Percentiles rank a stretch among this genome's conserved stretches.
Evolutionary conservation across 2,888 invertebrate genomes (phyloP).

Genomic region (Hydriomena furcata): DNA sequence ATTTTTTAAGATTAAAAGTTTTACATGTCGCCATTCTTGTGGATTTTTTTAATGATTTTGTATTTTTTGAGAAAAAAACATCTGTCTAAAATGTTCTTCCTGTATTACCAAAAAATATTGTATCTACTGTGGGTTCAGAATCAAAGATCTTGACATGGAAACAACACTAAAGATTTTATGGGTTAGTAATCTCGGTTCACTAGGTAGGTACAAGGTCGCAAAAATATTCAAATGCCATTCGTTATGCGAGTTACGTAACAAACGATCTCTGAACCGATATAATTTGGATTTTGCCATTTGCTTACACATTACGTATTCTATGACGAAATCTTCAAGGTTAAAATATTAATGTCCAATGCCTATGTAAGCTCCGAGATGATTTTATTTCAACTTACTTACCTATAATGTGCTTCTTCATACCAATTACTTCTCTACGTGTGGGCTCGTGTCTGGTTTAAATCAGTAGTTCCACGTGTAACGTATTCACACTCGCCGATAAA

Average conservation of each 20-base stretch:
- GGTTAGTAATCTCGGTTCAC: slow-evolving; percentile 16
- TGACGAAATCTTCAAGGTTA: slow-evolving; percentile 22
- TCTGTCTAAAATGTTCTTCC: no score
- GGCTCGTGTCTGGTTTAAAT: slow-evolving; percentile 14
- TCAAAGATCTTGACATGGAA: slow-evolving; percentile 7
- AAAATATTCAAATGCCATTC: slow-evolving; percentile 18
- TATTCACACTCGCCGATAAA: neutral
- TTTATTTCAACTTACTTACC: slow-evolving; percentile 6
- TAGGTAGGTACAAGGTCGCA: slow-evolving; percentile 6
- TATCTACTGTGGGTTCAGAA: neutral
- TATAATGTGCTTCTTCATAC: slow-evolving; percentile 1
- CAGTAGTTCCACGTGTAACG: slow-evolving; percentile 14
- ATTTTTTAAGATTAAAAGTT: slow-evolving; percentile 34
- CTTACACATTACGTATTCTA: slow-evolving; percentile 20
- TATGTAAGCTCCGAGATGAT: neutral
- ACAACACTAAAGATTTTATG: slow-evolving; percentile 6
- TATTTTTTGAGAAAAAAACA: neutral
- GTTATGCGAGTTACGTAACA: slow-evolving; percentile 21
- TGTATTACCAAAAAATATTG: no score
- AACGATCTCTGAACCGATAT: slow-evolving; percentile 10
- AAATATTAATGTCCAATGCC: neutral
- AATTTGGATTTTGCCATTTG: slow-evolving; percentile 17
- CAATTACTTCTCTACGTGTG: slow-evolving; percentile 1
- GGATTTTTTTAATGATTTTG: neutral
- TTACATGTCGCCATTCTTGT: slow-evolving; percentile 10